A percentile compares a stretch with the other conserved stretches of the same genome.
Evolutionary conservation across 2,113 vertebrate species (phyloP).

Genomic region (Pluvianellus socialis): DNA sequence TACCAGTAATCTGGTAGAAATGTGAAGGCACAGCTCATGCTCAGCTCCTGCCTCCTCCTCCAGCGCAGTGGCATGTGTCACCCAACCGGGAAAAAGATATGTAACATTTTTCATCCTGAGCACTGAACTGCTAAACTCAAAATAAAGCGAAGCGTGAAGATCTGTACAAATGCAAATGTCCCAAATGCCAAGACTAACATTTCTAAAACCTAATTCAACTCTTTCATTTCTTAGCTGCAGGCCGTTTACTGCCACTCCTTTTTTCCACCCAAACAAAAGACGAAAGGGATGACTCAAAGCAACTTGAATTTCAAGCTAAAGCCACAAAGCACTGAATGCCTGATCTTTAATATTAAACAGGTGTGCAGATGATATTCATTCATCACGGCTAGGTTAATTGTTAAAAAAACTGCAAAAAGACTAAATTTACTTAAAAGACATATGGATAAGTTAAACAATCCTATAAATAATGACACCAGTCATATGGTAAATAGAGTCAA

Average conservation of each 20-base stretch:
- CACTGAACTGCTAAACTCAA: not conserved
- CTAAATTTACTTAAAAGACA: not conserved
- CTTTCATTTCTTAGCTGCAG: slow-evolving; percentile 54
- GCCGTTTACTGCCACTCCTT: slow-evolving; percentile 42
- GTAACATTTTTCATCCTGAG: slow-evolving; percentile 1
- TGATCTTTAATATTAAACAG: slow-evolving; percentile 68
- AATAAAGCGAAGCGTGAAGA: not conserved
- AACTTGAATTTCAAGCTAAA: slow-evolving; percentile 62
- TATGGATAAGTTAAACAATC: not conserved
- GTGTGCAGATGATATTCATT: slow-evolving; percentile 51
- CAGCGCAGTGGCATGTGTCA: accelerated
- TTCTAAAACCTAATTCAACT: slow-evolving; percentile 56
- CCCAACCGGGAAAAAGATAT: not conserved
- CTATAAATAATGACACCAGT: not conserved
- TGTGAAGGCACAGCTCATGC: not conserved
- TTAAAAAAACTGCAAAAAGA: not conserved
- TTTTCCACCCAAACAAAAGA: slow-evolving; percentile 58
- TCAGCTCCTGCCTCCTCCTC: not conserved
- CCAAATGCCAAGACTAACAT: slow-evolving; percentile 22
- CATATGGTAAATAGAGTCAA: not conserved
- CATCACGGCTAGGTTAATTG: not conserved
- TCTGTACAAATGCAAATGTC: slow-evolving; percentile 25
- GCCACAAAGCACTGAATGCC: slow-evolving; percentile 54
- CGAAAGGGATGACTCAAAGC: slow-evolving; percentile 54
- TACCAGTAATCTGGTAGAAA: not conserved